A percentile compares a stretch with the other conserved stretches of the same genome.
Conservation (phyloP, 2,113 vertebrate genomes). For the Alligator mississippiensis region DNA sequence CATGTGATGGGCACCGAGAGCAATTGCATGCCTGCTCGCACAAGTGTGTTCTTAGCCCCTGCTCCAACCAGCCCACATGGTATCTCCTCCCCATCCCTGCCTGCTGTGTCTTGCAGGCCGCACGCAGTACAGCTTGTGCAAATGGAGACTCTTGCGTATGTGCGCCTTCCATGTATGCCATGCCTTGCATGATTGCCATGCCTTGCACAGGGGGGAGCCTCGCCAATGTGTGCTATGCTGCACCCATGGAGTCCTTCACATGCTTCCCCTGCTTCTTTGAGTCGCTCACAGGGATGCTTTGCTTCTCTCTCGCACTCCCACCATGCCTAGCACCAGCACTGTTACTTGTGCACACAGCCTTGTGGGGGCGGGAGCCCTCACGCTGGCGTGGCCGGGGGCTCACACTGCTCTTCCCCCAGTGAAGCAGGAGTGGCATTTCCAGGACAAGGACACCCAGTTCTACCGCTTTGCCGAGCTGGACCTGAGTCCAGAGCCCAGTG, state of each 20-base stretch:
- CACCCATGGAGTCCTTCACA: no score
- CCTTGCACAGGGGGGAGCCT: no score
- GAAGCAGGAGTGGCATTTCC: constrained; percentile 92
- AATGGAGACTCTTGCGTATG: no score
- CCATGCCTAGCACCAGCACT: no score
- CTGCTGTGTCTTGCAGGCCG: background rate
- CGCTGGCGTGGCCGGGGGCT: fast-evolving
- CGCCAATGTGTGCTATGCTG: no score
- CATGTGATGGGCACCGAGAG: no score
- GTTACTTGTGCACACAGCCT: no score
- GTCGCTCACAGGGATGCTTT: no score
- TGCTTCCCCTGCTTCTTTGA: no score
- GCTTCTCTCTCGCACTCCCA: no score
- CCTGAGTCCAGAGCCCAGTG: constrained; percentile 66
- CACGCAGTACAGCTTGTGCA: fast-evolving
- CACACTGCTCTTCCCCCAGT: constrained; percentile 69
- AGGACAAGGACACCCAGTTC: constrained; percentile 93
- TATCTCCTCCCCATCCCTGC: background rate
- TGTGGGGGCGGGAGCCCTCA: background rate
- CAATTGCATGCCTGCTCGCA: background rate
- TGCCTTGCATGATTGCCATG: no score
- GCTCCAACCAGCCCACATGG: background rate
- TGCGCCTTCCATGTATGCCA: no score
- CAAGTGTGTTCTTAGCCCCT: background rate
- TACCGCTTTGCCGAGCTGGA: constrained; percentile 89